A percentile compares a stretch with the other conserved stretches of the same genome.
Conservation (phyloP, 1,140 invertebrate genomes). For the Drosophila sp. region DNA sequence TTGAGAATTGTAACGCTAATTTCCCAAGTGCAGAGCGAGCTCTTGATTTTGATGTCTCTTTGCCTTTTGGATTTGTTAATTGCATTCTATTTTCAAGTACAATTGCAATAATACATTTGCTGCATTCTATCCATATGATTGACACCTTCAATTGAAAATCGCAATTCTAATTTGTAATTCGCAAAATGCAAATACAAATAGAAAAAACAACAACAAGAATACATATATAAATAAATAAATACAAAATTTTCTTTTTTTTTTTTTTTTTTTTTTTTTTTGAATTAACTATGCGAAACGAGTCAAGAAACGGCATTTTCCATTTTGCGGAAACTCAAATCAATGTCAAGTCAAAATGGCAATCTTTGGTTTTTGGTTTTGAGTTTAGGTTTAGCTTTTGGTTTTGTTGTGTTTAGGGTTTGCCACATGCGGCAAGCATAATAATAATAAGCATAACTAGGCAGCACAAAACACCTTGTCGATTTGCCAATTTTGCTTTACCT, state of each 20-base stretch:
- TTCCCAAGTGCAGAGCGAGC: conserved; percentile 37
- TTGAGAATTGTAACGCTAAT: conserved; percentile 76
- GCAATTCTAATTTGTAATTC: conserved; percentile 59
- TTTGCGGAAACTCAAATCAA: conserved; percentile 68
- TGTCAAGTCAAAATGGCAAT: conserved; percentile 42
- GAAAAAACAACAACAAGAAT: neutral
- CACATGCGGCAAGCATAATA: conserved; percentile 48
- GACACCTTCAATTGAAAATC: conserved; percentile 46
- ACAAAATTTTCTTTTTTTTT: conserved; percentile 37
- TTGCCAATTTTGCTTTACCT: conserved; percentile 3
- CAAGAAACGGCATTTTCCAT: conserved; percentile 50
- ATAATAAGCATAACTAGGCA: conserved; percentile 12
- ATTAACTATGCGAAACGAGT: conserved; percentile 56
- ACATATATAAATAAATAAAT: conserved; percentile 16
- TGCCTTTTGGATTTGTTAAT: conserved; percentile 70
- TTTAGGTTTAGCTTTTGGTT: conserved; percentile 25
- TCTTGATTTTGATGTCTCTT: conserved; percentile 43
- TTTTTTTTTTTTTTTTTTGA: conserved; percentile 60
- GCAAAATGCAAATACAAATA: conserved; percentile 43
- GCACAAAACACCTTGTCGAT: conserved; percentile 17
- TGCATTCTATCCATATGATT: conserved; percentile 47
- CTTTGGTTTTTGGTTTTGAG: conserved; percentile 10
- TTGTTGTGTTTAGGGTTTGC: conserved; percentile 13
- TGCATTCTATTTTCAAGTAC: conserved; percentile 55
- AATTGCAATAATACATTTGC: conserved; percentile 1